Base-by-base conservation (phyloP, 2,113 vertebrate genomes). In the Amphiprion percula region DNA sequence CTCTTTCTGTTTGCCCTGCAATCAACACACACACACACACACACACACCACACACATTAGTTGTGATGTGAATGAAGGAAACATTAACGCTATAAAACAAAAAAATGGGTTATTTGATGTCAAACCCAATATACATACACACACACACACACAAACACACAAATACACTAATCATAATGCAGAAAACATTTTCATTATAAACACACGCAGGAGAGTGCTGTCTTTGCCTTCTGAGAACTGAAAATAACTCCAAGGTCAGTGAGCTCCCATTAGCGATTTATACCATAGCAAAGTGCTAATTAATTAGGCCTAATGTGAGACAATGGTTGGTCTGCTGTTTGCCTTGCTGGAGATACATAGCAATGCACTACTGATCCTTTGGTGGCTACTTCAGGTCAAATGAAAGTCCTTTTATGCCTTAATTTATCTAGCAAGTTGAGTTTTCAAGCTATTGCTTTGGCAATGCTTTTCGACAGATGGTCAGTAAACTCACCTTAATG, bases 181-280 rank as follows among this genome's bases (percentile, higher is more conserved):
- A 52, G 46, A 76, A 53, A 0, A 73, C 53, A 55, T 53, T 77
- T 54, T 50, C 63, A 77, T 60, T 47, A 72, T 46, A 70, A 79
- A 80, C 46, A 76, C 60, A 70, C 56, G 52, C 50, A 74, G 53
- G 69, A 82, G 68, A 75, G 26, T 33, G 52, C 41, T 62, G 69
- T 68, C 59, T 77, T 68, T 78, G 73, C 70, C 55, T 58, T 74
- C 53, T 64, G 67, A 83, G 77, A 23, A 77, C 84, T 86, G 44
- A 78, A 83, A 91, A 90, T 90, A 90, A 87, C 55, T 88, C 71
- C 85, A 92, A 91, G 89, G 91, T 92, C 88, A 86, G 41, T 65
- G 68, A 76, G 81, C 71, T 66, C 70, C 80, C 63, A 82, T 81
- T 71, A 59, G 80, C 78, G 74, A 77, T 64, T 87, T 70, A 74